phyloP scores from a whole-genome alignment of 2,888 invertebrate species.

The Coenonympha glycerion region DNA sequence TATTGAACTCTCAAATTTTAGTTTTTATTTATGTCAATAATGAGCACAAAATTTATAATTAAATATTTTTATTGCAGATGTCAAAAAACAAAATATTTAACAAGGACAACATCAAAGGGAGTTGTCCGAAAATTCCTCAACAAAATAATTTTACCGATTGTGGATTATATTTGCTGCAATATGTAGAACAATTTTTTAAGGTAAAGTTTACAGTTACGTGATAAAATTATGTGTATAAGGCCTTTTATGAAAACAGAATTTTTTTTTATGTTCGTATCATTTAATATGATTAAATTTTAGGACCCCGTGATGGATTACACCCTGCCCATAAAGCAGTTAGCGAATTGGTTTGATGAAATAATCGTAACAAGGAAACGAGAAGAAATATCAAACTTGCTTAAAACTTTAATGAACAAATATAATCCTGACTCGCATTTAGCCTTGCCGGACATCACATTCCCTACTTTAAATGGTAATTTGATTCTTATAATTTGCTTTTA shows the following conservation, averaged over 20 bases:
- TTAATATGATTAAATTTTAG: conserved; percentile 63
- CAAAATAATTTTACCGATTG: conserved; percentile 98
- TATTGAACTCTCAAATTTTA: too few relatives aligned
- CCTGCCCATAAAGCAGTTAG: conserved; percentile 87
- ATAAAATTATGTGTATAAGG: not conserved
- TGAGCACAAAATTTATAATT: not conserved
- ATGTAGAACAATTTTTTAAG: conserved; percentile 96
- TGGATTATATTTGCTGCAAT: conserved; percentile 95
- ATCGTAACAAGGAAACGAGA: conserved; percentile 89
- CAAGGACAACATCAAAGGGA: conserved; percentile 89
- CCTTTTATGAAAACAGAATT: not conserved
- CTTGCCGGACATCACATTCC: conserved; percentile 84
- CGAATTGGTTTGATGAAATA: conserved; percentile 91
- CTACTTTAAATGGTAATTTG: conserved; percentile 81
- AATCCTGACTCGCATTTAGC: conserved; percentile 80
- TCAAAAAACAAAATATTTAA: conserved; percentile 82
- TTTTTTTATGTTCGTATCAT: not conserved
- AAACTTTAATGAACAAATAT: conserved; percentile 82
- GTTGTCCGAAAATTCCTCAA: conserved; percentile 94
- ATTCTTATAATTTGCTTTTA: not conserved
- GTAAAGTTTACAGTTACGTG: conserved; percentile 56
- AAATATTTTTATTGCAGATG: conserved; percentile 60
- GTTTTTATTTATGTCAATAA: too few relatives aligned
- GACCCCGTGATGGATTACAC: conserved; percentile 88
- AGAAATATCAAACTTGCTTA: conserved; percentile 87